A percentile compares a stretch with the other conserved stretches of the same genome.
Evolutionary conservation across 2,113 vertebrate genomes (phyloP).

Genomic region (Pterocles burchelli): DNA sequence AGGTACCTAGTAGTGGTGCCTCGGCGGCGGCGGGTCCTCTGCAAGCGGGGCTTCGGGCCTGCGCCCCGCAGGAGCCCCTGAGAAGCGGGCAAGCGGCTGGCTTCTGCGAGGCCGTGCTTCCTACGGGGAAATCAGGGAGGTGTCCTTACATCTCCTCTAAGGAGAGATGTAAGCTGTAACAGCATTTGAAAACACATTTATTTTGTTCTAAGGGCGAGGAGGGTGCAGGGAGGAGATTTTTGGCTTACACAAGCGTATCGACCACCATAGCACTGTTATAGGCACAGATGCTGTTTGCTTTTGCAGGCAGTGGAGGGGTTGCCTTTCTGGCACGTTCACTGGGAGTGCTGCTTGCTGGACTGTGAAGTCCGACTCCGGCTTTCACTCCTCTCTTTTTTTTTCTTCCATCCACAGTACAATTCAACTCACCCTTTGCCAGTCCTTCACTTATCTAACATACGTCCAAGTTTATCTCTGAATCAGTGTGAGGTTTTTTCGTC

Average conservation of each 20-base stretch:
- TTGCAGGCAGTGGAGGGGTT: not conserved
- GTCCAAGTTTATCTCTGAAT: not conserved
- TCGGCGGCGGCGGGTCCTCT: not conserved
- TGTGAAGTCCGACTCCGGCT: not conserved
- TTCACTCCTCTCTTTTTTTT: not conserved
- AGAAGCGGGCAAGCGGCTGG: not conserved
- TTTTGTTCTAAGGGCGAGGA: constrained; percentile 15
- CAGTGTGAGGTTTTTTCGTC: not conserved
- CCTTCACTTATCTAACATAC: not conserved
- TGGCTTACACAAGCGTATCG: not conserved
- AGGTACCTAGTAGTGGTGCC: not conserved
- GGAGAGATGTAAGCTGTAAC: not conserved
- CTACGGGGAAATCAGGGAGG: not conserved
- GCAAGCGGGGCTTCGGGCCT: not conserved
- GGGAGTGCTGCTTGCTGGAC: not conserved
- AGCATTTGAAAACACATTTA: not conserved
- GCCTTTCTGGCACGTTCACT: not conserved
- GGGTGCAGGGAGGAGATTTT: constrained; percentile 23
- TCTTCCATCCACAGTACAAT: not conserved
- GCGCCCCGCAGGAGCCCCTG: not conserved
- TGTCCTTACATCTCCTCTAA: not conserved
- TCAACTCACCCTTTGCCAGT: not conserved
- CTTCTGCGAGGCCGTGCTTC: rapidly evolving
- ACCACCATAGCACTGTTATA: not conserved
- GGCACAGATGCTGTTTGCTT: not conserved